Evolutionary conservation across 2,888 invertebrate species (phyloP), one percentile per base, ranked within the genome.

Genomic region (Carpatolechia fugitivella): DNA sequence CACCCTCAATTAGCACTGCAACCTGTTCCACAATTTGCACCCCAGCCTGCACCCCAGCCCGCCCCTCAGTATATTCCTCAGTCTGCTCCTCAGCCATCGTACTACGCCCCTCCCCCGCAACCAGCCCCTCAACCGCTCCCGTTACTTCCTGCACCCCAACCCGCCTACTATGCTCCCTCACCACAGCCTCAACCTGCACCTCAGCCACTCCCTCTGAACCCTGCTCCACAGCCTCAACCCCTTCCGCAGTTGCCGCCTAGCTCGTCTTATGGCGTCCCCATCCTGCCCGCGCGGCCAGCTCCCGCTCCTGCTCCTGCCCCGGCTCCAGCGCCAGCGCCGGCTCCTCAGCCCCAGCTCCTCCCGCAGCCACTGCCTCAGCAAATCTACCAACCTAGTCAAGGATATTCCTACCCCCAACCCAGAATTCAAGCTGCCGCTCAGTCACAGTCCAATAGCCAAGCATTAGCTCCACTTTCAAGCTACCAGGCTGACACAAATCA

Each of bases 401-500:
- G 70, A 41, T 70, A 72, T 51, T 59, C 60, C 8, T 71, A 72
- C 50, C 57, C 57, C 30, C 64, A 65, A 40, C 67, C 66, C 1
- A 68, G 70, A 41, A 54, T 60, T 4, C 62, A 55, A 24, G 36
- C 56, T 57, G 14, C 33, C 51, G 36, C 62, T 4, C 65, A 61
- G 56, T 66, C 71, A 5, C 57, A 54, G 29, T 35, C 40, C 58
- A 59, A 18, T 20, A 33, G 33, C 14, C 24, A 24, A 14, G 11
- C 70, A 76, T 1, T 60, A 77, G 40, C 40, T 18, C 20, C 40
- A 18, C 55, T 78, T 14, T 80, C 84, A 1, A 85, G 85, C 55
- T 85, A 85, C 64, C 87, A 90, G 60, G 83, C 88, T 4, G 87
- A 88, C 57, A 78, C 78, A 0, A 75, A 80, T 55, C 83, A 80